Percentiles rank a stretch among this genome's conserved stretches.
Conservation (phyloP, 1,140 invertebrate species). For the Protaetia brevitarsis region DNA sequence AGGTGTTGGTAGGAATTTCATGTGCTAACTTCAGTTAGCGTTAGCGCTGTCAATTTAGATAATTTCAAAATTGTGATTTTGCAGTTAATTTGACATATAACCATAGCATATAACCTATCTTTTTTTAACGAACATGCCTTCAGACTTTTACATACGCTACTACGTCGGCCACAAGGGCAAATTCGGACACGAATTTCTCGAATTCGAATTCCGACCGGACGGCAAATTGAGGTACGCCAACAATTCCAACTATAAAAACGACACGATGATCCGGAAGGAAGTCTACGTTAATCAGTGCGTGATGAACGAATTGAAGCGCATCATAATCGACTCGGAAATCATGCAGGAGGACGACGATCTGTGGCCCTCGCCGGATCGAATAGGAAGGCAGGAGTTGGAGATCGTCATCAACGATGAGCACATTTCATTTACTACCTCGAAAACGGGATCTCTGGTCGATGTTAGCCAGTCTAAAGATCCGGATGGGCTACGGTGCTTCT, state of each 20-base stretch:
- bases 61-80: no score
- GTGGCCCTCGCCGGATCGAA: constrained; percentile 95
- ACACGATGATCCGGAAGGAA: constrained; percentile 99
- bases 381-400: constrained; percentile 96
- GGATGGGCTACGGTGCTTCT: constrained; percentile 95
- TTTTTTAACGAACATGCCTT: constrained; percentile 60
- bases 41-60: no score
- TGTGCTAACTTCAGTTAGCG: no score
- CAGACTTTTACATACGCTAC: constrained; percentile 95
- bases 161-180: constrained; percentile 99
- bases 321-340: constrained; percentile 98
- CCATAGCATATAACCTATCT: no score
- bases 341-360: constrained; percentile 98
- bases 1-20: no score
- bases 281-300: constrained; percentile 94
- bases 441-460: constrained; percentile 97
- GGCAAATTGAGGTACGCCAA: no score
- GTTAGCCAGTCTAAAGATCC: constrained; percentile 98
- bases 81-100: no score
- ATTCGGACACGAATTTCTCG: constrained; percentile 98
- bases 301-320: constrained; percentile 97
- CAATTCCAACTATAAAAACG: constrained; percentile 99
- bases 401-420: no score
- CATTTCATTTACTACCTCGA: no score
- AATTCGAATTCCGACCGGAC: constrained; percentile 98